phyloP scores from a whole-genome alignment of 2,888 invertebrate species.

The Orthosia gracilis region DNA sequence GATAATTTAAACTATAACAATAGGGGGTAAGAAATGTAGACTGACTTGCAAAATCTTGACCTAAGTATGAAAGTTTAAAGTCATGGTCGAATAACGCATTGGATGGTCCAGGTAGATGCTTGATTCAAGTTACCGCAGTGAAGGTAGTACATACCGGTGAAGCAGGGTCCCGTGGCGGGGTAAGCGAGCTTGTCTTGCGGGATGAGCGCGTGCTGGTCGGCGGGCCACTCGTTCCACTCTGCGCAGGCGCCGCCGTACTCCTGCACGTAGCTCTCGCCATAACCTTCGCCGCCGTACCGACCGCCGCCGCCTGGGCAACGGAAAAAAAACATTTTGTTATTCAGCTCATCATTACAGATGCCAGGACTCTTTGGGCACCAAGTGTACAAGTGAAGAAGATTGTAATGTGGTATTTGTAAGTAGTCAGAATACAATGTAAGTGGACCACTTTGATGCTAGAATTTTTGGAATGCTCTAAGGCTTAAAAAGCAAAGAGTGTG shows the following conservation, averaged over 20 bases:
- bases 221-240: constrained; percentile 88
- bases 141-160: constrained; percentile 89
- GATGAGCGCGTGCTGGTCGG: constrained; percentile 88
- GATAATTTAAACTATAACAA: neutral
- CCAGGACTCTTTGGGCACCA: too few relatives aligned
- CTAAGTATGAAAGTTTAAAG: neutral
- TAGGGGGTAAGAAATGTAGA: neutral
- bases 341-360: too few relatives aligned
- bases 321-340: neutral
- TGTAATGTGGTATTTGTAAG: neutral
- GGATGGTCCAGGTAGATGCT: neutral
- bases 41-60: neutral
- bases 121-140: neutral
- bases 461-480: neutral
- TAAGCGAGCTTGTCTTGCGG: constrained; percentile 89
- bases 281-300: constrained; percentile 87
- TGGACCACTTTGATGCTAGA: neutral
- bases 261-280: constrained; percentile 86
- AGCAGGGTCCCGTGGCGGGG: constrained; percentile 91
- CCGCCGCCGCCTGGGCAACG: constrained; percentile 80
- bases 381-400: neutral
- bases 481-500: neutral
- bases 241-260: constrained; percentile 88
- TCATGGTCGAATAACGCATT: neutral
- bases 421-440: neutral